Evolutionary conservation across 2,797 vertebrate species (phyloP).

Genomic region (Epinephelus awoara): DNA sequence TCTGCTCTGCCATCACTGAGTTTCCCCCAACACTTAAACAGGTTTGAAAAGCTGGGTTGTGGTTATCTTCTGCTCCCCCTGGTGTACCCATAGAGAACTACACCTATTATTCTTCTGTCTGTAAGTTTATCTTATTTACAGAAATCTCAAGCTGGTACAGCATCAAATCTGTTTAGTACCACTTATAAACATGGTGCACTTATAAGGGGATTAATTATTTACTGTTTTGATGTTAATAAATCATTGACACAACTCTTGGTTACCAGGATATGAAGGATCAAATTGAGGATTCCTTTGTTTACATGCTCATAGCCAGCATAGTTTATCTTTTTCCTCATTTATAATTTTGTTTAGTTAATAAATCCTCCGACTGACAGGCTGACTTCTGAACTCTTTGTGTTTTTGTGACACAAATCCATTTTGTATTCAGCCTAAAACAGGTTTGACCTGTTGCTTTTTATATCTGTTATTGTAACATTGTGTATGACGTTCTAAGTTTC

Average conservation of each 20-base stretch:
- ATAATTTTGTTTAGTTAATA: neutral
- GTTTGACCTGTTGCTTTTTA: neutral
- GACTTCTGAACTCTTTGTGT: neutral
- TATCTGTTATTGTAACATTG: neutral
- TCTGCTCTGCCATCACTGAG: neutral
- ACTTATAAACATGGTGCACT: neutral
- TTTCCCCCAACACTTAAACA: neutral
- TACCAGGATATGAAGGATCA: neutral
- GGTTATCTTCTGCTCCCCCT: conserved; percentile 13
- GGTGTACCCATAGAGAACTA: conserved; percentile 27
- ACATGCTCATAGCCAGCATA: too few relatives aligned
- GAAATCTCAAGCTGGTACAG: neutral
- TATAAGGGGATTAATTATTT: neutral
- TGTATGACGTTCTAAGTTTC: neutral
- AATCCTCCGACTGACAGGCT: neutral
- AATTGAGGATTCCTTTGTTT: neutral
- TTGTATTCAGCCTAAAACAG: neutral
- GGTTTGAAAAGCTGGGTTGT: neutral
- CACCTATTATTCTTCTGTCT: neutral
- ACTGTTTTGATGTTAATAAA: neutral
- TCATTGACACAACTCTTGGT: neutral
- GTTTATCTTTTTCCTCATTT: neutral
- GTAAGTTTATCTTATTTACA: neutral
- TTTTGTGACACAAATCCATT: neutral
- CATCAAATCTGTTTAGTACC: neutral